A percentile compares a stretch with the other conserved stretches of the same genome.
phyloP scores from a whole-genome alignment of 2,888 invertebrate species.

The Camptogramma bilineatum region DNA sequence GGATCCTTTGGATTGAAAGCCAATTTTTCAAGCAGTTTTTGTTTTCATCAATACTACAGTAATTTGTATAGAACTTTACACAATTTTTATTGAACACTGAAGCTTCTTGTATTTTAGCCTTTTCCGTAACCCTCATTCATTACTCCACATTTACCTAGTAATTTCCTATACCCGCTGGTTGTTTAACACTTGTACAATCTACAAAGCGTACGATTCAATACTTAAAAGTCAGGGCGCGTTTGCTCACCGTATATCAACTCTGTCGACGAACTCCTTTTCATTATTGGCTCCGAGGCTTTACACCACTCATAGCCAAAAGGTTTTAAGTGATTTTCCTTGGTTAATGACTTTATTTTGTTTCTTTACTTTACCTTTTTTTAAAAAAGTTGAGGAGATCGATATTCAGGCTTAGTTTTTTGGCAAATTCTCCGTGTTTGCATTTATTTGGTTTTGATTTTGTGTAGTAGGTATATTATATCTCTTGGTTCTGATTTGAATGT shows the following conservation, averaged over 20 bases:
- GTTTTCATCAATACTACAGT: too few relatives aligned
- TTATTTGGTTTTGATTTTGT: background rate
- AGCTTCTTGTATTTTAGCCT: too few relatives aligned
- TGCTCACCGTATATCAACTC: constrained; percentile 80
- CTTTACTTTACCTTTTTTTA: background rate
- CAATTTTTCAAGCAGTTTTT: too few relatives aligned
- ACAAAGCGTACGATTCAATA: constrained; percentile 62
- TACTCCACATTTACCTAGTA: too few relatives aligned
- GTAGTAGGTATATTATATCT: background rate
- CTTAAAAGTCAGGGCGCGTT: constrained; percentile 80
- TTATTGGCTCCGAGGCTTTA: constrained; percentile 39
- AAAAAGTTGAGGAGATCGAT: background rate
- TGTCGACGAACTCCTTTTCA: constrained; percentile 70
- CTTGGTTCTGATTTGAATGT: too few relatives aligned
- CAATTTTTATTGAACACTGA: too few relatives aligned
- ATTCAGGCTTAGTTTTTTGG: background rate
- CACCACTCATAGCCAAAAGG: constrained; percentile 42
- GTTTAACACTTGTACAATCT: constrained; percentile 48
- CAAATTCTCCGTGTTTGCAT: background rate
- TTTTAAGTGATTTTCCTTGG: constrained; percentile 42
- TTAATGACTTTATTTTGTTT: constrained; percentile 39
- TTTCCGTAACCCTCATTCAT: too few relatives aligned
- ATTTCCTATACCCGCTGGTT: background rate
- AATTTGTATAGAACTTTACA: too few relatives aligned
- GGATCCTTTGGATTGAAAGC: too few relatives aligned